These are phyloP conservation scores for Ispidina picta DNA, from an alignment of 2,797 vertebrate genomes.

Conservation along the genomic window DNA sequence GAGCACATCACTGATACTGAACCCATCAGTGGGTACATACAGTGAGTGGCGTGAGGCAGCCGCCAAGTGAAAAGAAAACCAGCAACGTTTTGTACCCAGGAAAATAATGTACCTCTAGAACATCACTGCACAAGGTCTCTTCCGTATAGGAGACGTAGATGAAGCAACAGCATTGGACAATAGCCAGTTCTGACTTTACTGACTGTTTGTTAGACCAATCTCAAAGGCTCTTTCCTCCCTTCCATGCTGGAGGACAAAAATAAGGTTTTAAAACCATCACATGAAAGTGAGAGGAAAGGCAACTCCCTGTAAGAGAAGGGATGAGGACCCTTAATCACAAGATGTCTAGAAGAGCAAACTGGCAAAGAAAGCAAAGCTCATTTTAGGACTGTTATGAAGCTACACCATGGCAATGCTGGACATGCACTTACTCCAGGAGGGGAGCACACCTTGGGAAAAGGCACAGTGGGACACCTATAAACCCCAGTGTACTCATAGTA, in stretches of 20 bases:
- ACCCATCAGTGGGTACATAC: neutral
- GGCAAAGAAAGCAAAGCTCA: neutral
- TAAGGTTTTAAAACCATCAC: neutral
- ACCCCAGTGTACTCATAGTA: rapidly evolving
- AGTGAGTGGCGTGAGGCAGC: neutral
- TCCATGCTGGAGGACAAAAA: neutral
- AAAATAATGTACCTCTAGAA: neutral
- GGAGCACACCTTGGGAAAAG: neutral
- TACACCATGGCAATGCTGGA: neutral
- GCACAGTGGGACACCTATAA: neutral
- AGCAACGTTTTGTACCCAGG: neutral
- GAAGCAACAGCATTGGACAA: neutral
- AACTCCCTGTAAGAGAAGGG: neutral
- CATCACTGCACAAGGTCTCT: neutral
- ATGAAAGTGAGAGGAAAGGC: neutral
- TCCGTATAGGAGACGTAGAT: rapidly evolving
- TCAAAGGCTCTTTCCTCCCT: neutral
- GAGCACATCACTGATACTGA: neutral
- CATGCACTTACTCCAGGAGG: neutral
- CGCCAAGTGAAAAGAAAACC: neutral
- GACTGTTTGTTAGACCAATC: neutral
- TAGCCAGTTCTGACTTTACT: neutral
- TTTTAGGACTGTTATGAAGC: neutral
- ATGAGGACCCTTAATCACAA: neutral
- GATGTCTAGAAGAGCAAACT: neutral